Evolutionary conservation across 2,888 invertebrate genomes (phyloP), one percentile per base, ranked within the genome.

Genomic region (Nomada hirtipes): DNA sequence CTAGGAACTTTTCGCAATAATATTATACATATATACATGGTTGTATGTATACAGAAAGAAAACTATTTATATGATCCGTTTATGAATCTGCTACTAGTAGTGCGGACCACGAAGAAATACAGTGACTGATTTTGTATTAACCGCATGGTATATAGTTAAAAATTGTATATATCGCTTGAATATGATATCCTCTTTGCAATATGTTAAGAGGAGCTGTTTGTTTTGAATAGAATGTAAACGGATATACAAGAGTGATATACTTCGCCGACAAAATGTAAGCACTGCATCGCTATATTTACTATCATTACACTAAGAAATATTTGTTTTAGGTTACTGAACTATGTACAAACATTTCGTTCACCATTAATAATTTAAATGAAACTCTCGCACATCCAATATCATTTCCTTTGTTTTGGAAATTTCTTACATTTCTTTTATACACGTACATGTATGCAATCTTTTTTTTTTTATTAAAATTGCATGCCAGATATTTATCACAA

Each of bases 71-170:
- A 65, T 71, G 76, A 74, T 75, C 69, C 83, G 78, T 82, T 82
- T 78, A 75, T 71, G 75, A 75, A 82, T 82, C 72, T 53, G 65
- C 75, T 59, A 65, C 74, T 82, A 52, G 74, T 82, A 68, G 74
- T 78, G 52, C 83, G 60, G 61, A 26, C 52, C 67, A 67, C 72
- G 71, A 67, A 79, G 65, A 79, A 82, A 82, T 82, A 68, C 55
- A 75, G 82, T 75, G 79, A 82, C 76, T 75, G 86, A 87, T 88
- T 87, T 88, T 84, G 76, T 83, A 76, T 82, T 85, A 82, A 88
- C 89, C 90, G 89, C 89, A 86, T 90, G 90, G 86, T 91, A 88
- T 87, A 84, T 83, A 81, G 76, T 67, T 73, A 70, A 76, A 89
- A 88, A 83, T 84, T 72, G 82, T 83, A 79, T 84, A 80, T 84